These are phyloP conservation scores for Mustela nigripes DNA, from an alignment of 2,113 vertebrate genomes.

Conservation along the genomic window DNA sequence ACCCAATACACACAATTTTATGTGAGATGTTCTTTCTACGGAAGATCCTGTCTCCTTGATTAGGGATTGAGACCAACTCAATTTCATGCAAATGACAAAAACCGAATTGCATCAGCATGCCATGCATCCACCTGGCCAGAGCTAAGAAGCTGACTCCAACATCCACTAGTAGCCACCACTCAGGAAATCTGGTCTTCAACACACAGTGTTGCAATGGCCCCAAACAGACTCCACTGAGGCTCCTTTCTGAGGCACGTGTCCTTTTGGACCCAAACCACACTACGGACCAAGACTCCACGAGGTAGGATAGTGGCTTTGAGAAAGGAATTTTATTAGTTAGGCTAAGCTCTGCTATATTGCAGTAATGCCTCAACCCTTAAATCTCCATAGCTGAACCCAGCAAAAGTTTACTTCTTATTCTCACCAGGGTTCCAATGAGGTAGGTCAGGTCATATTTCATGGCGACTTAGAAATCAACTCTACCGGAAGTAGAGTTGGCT, in stretches of 20 bases:
- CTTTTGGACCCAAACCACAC: background rate
- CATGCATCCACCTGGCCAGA: background rate
- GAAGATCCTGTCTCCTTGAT: conserved; percentile 72
- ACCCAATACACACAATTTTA: conserved; percentile 33
- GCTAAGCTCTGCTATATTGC: background rate
- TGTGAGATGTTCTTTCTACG: conserved; percentile 64
- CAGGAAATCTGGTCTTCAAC: background rate
- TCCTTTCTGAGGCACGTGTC: background rate
- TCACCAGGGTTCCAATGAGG: background rate
- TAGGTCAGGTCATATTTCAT: background rate
- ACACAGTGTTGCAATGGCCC: background rate
- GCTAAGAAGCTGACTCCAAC: background rate
- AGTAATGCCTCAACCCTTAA: background rate
- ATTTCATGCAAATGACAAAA: conserved; percentile 43
- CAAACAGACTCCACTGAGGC: background rate
- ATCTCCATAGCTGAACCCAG: background rate
- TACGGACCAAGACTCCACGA: background rate
- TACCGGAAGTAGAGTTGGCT: too few relatives aligned
- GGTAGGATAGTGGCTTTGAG: background rate
- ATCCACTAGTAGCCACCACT: background rate
- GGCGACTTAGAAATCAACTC: background rate
- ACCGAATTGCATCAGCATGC: background rate
- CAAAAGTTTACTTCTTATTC: background rate
- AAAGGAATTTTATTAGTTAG: background rate
- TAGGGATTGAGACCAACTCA: conserved; percentile 65